Evolutionary conservation across 2,888 invertebrate species (phyloP), one percentile per base, ranked within the genome.

Genomic region (Trichopria drosophilae): DNA sequence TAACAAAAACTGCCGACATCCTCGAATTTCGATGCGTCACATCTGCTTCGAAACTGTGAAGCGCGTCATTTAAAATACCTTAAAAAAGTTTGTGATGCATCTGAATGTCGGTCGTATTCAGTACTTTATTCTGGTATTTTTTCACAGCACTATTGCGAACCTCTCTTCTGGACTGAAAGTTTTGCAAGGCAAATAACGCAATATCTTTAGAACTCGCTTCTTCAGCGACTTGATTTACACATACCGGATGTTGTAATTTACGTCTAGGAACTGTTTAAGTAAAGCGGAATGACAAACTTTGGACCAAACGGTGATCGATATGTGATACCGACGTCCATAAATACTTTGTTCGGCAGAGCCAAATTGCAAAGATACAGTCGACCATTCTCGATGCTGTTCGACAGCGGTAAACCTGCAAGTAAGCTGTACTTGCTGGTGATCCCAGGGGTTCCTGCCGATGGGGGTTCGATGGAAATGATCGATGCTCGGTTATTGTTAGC

Each of bases 221-320:
- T n/a, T n/a, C n/a, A n/a, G n/a, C n/a, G n/a, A n/a, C n/a, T n/a
- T n/a, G n/a, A n/a, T n/a, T n/a, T n/a, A n/a, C n/a, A n/a, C n/a
- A n/a, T n/a, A n/a, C n/a, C n/a, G n/a, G n/a, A n/a, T n/a, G n/a
- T n/a, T n/a, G n/a, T n/a, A n/a, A n/a, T n/a, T n/a, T n/a, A n/a
- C n/a, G n/a, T 69, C 68, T 75, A 75, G 64, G 73, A 73, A 50
- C 62, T 70, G 50, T 71, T 70, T 23, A 69, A 61, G 71, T 87
- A 84, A 63, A 89, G 78, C 36, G 89, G 86, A 76, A 90, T 87
- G 62, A 88, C 85, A 77, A 87, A 88, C 77, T 89, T 89, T 47
- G 87, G 84, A 45, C 88, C 88, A 67, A 93, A 94, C 6, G 93
- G 93, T 59, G 92, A 87, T 66, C 84, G 83, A 79, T 93, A 94